These are phyloP conservation scores for Diprion similis DNA, from an alignment of 1,140 invertebrate genomes.

Conservation along the genomic window DNA sequence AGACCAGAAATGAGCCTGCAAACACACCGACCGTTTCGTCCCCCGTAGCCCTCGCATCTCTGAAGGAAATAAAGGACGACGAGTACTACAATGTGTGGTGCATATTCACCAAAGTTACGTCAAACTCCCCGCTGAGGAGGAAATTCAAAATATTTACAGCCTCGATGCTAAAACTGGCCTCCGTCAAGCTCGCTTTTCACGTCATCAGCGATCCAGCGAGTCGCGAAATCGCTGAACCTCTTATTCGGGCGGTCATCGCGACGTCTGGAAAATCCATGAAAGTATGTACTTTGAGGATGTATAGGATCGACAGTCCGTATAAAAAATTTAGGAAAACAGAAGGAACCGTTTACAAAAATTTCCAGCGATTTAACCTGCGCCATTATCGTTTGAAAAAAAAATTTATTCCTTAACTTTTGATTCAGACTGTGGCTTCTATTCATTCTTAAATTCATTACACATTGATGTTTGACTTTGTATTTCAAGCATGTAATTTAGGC, in stretches of 20 bases:
- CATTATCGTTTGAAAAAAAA: too few relatives aligned
- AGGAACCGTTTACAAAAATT: not conserved
- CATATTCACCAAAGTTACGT: slow-evolving; percentile 68
- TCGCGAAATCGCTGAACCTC: slow-evolving; percentile 65
- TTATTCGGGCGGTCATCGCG: slow-evolving; percentile 59
- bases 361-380: too few relatives aligned
- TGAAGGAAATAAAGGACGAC: not conserved
- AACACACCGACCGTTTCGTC: slow-evolving; percentile 31
- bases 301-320: not conserved
- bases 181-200: slow-evolving; percentile 68
- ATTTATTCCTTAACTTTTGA: too few relatives aligned
- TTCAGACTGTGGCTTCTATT: too few relatives aligned
- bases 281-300: slow-evolving; percentile 37
- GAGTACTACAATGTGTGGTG: slow-evolving; percentile 59
- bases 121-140: slow-evolving; percentile 64
- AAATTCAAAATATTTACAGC: slow-evolving; percentile 68
- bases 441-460: too few relatives aligned
- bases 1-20: slow-evolving; percentile 22
- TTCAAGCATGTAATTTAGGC: too few relatives aligned
- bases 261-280: slow-evolving; percentile 56
- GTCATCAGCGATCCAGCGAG: slow-evolving; percentile 74
- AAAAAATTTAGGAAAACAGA: slow-evolving; percentile 9
- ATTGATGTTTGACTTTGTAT: too few relatives aligned
- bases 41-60: slow-evolving; percentile 23
- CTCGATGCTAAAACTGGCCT: slow-evolving; percentile 63